Conservation (phyloP, 2,888 invertebrate genomes). For the Dorcus hopei region DNA sequence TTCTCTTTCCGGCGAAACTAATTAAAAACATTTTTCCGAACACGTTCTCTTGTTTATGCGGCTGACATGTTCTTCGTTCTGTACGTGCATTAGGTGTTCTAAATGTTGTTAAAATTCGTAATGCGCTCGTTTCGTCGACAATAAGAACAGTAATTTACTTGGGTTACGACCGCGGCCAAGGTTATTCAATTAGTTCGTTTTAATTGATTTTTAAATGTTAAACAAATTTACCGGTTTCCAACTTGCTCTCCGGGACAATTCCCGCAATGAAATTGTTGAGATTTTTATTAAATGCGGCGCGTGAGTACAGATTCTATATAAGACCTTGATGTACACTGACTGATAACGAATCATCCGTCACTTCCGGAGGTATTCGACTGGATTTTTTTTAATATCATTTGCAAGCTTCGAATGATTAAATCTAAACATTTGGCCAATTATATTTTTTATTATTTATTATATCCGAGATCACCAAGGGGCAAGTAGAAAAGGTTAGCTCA, state of each 20-base stretch:
- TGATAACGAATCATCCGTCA: too few relatives aligned
- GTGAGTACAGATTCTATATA: neutral
- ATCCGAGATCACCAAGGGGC: too few relatives aligned
- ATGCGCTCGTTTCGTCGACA: neutral
- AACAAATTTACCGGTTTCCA: neutral
- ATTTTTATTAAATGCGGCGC: neutral
- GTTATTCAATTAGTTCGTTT: neutral
- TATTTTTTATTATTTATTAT: too few relatives aligned
- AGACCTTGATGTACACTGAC: too few relatives aligned
- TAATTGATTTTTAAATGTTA: constrained; percentile 1
- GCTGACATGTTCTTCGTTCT: neutral
- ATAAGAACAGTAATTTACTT: neutral
- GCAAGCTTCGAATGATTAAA: too few relatives aligned
- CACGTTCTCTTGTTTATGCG: neutral
- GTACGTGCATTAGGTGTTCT: neutral
- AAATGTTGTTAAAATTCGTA: neutral
- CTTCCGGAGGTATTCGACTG: too few relatives aligned
- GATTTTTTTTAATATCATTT: too few relatives aligned
- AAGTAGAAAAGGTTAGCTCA: too few relatives aligned
- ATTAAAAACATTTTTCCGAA: neutral
- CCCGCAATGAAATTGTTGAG: neutral
- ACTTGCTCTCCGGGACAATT: neutral
- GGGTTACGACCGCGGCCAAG: neutral
- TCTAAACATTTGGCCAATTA: too few relatives aligned
- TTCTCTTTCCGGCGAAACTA: too few relatives aligned